Evolutionary conservation across 2,888 invertebrate genomes (phyloP).

Genomic region (Monoplex corrugatus): DNA sequence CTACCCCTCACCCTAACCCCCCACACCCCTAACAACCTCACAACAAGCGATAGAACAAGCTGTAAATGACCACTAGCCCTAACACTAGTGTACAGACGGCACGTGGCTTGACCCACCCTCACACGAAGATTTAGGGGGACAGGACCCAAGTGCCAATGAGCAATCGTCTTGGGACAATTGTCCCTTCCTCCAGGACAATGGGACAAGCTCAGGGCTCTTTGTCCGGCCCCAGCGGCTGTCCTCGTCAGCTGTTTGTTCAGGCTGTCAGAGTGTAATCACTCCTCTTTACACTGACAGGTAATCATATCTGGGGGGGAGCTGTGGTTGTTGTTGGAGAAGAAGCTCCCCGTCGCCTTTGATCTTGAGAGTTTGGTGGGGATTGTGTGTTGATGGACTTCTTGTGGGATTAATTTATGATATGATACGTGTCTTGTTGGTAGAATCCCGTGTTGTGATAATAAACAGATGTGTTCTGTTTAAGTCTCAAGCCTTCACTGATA

Average conservation of each 20-base stretch:
- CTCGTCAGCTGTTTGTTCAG: background rate
- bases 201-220: background rate
- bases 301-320: background rate
- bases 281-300: background rate
- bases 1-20: background rate
- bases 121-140: background rate
- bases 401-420: too few relatives aligned
- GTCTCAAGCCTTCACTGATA: too few relatives aligned
- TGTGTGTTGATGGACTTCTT: too few relatives aligned
- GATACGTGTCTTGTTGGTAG: too few relatives aligned
- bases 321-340: too few relatives aligned
- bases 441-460: too few relatives aligned
- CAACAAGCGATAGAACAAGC: background rate
- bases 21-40: background rate
- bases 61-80: background rate
- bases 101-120: background rate
- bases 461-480: too few relatives aligned
- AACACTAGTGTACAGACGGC: background rate
- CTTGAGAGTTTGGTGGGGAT: too few relatives aligned
- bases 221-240: background rate
- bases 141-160: background rate
- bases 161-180: background rate
- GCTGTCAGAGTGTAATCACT: background rate
- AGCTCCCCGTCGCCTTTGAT: too few relatives aligned
- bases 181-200: background rate